Evolutionary conservation across 1,140 invertebrate species (phyloP).

Genomic region (Oncopodura yosiiana): DNA sequence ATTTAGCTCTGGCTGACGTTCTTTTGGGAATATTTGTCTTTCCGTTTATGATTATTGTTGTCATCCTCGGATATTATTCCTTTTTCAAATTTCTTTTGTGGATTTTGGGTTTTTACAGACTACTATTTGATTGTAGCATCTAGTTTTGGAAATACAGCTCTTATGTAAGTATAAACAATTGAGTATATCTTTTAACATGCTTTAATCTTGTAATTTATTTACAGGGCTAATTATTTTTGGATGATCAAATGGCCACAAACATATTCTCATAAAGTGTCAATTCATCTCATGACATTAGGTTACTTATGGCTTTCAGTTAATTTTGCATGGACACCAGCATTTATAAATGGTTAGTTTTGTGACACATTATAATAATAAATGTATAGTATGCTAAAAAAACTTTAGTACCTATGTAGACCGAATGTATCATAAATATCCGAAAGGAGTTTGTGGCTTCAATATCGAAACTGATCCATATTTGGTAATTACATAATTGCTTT

Average conservation of each 20-base stretch:
- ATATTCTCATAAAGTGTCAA: conserved; percentile 8
- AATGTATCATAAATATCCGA: not conserved
- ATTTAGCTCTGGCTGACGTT: conserved; percentile 24
- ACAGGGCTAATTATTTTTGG: conserved; percentile 25
- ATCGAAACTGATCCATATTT: conserved; percentile 24
- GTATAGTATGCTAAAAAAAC: too few species aligned
- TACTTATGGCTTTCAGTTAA: conserved; percentile 6
- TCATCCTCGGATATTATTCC: conserved; percentile 30
- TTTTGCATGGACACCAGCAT: conserved; percentile 25
- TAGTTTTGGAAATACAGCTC: conserved; percentile 17
- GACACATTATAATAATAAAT: too few species aligned
- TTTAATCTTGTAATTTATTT: not conserved
- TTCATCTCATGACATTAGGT: conserved; percentile 3
- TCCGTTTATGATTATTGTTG: conserved; percentile 28
- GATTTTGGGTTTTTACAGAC: conserved; percentile 30
- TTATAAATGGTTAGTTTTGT: conserved; percentile 21
- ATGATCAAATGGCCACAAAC: conserved; percentile 26
- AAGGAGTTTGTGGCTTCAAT: conserved; percentile 27
- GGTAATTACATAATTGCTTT: conserved; percentile 13
- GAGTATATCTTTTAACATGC: too few species aligned
- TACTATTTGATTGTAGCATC: conserved; percentile 29
- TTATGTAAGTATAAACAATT: conserved; percentile 35
- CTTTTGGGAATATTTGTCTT: conserved; percentile 24
- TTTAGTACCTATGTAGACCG: too few species aligned
- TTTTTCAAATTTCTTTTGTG: conserved; percentile 13